These are phyloP conservation scores for Chlorops oryzae DNA, from an alignment of 1,140 invertebrate genomes.

Conservation along the genomic window DNA sequence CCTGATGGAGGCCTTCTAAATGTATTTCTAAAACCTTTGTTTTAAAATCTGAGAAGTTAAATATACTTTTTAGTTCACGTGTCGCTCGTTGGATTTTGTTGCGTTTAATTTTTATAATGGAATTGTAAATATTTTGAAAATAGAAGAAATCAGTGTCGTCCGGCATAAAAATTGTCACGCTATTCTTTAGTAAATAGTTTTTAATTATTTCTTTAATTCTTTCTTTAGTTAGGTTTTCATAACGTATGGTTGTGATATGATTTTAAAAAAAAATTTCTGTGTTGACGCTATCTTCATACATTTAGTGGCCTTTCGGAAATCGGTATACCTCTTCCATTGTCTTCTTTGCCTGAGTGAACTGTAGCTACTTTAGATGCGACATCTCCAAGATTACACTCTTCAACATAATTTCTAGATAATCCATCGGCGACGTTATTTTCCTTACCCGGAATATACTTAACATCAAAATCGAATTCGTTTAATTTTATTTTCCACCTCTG, in stretches of 20 bases:
- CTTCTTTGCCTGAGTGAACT: slow-evolving; percentile 1
- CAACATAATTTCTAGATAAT: neutral
- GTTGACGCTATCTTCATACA: neutral
- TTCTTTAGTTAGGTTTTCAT: neutral
- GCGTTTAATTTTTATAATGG: too few species aligned
- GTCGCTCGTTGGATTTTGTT: too few species aligned
- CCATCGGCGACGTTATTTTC: slow-evolving; percentile 9
- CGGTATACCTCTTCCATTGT: slow-evolving; percentile 3
- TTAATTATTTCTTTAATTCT: slow-evolving; percentile 4
- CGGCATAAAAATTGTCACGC: neutral
- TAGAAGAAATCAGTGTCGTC: neutral
- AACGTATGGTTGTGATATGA: neutral
- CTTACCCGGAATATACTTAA: neutral
- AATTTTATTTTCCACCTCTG: neutral
- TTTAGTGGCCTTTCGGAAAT: slow-evolving; percentile 1
- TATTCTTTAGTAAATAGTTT: neutral
- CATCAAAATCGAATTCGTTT: neutral
- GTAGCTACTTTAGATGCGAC: slow-evolving; percentile 5
- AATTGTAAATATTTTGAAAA: too few species aligned
- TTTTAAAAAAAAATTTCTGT: neutral
- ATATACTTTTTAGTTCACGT: slow-evolving; percentile 2
- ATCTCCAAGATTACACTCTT: neutral
- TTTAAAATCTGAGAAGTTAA: slow-evolving; percentile 3
- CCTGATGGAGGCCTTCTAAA: slow-evolving; percentile 6
- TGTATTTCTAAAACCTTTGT: slow-evolving; percentile 6